These are phyloP conservation scores for Camponotus vicinus DNA, from an alignment of 1,140 invertebrate species.

Conservation along the genomic window DNA sequence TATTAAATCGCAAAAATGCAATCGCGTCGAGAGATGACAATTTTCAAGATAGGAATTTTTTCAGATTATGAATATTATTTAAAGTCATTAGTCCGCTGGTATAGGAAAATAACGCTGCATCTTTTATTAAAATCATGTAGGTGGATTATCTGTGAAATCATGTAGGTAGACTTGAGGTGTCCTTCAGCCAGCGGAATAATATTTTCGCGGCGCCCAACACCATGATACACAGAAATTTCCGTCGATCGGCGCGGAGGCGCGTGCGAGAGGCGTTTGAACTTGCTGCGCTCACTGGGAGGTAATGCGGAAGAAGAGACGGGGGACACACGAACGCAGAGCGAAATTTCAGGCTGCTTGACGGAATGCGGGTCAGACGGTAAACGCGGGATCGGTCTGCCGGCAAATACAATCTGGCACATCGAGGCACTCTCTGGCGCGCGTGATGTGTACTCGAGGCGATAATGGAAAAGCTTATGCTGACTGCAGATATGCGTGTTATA, in stretches of 20 bases:
- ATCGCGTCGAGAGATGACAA: background rate
- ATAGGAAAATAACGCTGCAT: background rate
- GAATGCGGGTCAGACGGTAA: constrained; percentile 59
- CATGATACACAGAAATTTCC: background rate
- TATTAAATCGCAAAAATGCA: background rate
- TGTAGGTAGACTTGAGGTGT: background rate
- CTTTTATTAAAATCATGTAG: background rate
- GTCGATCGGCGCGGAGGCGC: too few species aligned
- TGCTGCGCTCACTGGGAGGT: background rate
- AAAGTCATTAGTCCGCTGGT: background rate
- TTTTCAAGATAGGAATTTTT: constrained; percentile 7
- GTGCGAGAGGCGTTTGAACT: background rate
- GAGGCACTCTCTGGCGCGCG: constrained; percentile 61
- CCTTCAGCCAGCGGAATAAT: background rate
- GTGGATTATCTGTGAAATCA: background rate
- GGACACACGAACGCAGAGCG: background rate
- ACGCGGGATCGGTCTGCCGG: constrained; percentile 37
- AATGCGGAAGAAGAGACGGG: constrained; percentile 39
- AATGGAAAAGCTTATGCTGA: constrained; percentile 53
- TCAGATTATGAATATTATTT: background rate
- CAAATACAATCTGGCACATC: constrained; percentile 34
- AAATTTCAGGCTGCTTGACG: constrained; percentile 6
- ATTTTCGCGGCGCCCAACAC: background rate
- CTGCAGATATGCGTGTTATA: background rate
- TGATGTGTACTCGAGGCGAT: constrained; percentile 54